Base-by-base conservation (phyloP, 2,113 vertebrate genomes). In the Lota lota region DNA sequence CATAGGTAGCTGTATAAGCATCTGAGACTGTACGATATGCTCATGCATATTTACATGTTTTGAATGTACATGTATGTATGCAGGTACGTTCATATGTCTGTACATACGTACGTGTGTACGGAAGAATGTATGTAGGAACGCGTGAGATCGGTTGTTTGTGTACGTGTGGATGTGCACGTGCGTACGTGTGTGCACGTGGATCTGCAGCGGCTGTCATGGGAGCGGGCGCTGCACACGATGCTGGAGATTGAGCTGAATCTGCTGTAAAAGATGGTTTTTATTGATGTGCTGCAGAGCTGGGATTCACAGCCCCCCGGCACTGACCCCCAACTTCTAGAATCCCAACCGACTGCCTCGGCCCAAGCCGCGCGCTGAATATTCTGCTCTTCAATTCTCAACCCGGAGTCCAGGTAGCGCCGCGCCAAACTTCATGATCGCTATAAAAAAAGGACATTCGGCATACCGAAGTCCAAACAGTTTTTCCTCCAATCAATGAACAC, bases 141-240 rank as follows among this genome's bases (percentile, higher is more conserved):
- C 24, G 24, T 24, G 4, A 24, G 24, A 24, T 4, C 24, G 24
- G 2, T 7, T 40, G 59, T 61, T 1, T 58, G 56, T 28, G 22
- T 33, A 21, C 28, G 61, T 33, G 15, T 62, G 61, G 5, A 22
- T 28, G 22, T 28, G 22, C n/a, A 8, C 22, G 61, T 28, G 36
- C 36, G 36, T 1, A 10, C 36, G 36, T 3, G 36, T 19, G 8
- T 21, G 36, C 22, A 17, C 16, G 22, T 50, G 66, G 72, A 76
- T 82, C 59, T 19, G 33, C 77, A 57, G 70, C 71, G 56, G 67
- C 28, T 72, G 75, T 71, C 70, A 64, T 67, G 79, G 78, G 71
- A 79, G 40, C 58, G 20, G 7, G 70, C 76, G 73, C 63, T 59
- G 58, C 64, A 63, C 50, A 51, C 60, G 61, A 59, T 24, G 64